Base-by-base conservation (phyloP, 2,113 vertebrate species). In the Mobula hypostoma region DNA sequence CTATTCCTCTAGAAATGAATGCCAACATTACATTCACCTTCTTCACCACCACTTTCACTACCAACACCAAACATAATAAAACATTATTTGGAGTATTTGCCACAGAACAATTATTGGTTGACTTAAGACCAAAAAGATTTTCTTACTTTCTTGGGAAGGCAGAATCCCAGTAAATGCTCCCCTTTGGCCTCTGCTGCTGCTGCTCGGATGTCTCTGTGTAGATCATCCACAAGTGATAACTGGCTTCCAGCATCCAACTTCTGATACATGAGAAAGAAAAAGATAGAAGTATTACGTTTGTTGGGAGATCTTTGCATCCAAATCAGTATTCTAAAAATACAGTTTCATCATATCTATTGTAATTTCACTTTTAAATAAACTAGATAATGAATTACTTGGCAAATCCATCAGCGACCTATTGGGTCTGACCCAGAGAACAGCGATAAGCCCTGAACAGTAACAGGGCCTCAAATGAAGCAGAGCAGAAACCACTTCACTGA, bases 241-340 rank as follows among this genome's bases (percentile, higher is more conserved):
- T 99, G 99, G 97, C 98, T 99, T 94, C 97, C 98, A 0, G 99
- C 98, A 17, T 99, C 99, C 95, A 99, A 96, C 95, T 98, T 99
- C 99, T 99, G 95, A 74, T 70, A 9, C 8, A n/a, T 68, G n/a
- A 40, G 17, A 29, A 48, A 40, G 19, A 32, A 66, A 63, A 29
- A 48, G 7, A 36, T 15, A 90, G n/a, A 90, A 66, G 14, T 32
- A 66, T n/a, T 29, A 61, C 27, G 29, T 7, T 63, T 66, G 61
- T 14, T n/a, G 15, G 29, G 5, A 68, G 61, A n/a, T 14, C 48
- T 11, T 61, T 66, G 12, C 17, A 66, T 88, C 19, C 80, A 88
- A n/a, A 66, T 66, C n/a, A 90, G 66, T 17, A 90, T 68, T 14
- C 29, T 63, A 90, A 90, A 58, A 5, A 90, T 32, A 82, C 8